Conservation (phyloP, 2,113 vertebrate species). For the Sorex fumeus region DNA sequence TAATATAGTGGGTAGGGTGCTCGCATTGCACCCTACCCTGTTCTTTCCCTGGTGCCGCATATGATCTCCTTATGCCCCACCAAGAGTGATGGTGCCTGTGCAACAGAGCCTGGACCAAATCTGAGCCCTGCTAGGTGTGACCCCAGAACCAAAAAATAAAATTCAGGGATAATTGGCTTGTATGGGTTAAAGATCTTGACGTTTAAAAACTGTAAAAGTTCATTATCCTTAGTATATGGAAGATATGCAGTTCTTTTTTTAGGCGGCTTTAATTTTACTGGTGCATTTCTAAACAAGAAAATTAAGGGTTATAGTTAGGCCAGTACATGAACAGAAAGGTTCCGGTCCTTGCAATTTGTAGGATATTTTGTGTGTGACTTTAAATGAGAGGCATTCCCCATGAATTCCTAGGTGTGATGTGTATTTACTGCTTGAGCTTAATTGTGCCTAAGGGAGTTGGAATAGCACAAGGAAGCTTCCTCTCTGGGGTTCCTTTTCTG, state of each 20-base stretch:
- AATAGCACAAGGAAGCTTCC: slow-evolving; percentile 1
- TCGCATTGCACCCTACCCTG: no score
- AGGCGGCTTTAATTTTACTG: slow-evolving; percentile 59
- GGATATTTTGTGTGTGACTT: slow-evolving; percentile 42
- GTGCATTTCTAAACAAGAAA: slow-evolving; percentile 61
- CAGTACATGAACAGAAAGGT: slow-evolving; percentile 33
- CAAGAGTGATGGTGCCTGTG: neutral
- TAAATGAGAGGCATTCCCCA: slow-evolving; percentile 12
- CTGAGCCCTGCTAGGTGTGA: neutral
- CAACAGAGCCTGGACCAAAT: slow-evolving; percentile 31
- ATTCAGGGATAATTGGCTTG: neutral
- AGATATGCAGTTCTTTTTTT: slow-evolving; percentile 45
- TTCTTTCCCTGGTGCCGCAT: no score
- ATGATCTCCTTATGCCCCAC: neutral
- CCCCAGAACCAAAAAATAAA: slow-evolving; percentile 26
- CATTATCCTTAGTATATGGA: slow-evolving; percentile 28
- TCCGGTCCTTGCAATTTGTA: neutral
- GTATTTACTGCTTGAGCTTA: slow-evolving; percentile 68
- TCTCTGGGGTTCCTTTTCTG: slow-evolving; percentile 57
- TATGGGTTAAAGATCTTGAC: slow-evolving; percentile 62
- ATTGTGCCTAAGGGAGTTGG: slow-evolving; percentile 50
- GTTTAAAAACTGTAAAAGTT: no score
- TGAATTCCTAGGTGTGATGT: slow-evolving; percentile 25
- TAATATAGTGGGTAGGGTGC: no score
- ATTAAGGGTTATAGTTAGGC: slow-evolving; percentile 41